Evolutionary conservation across 1,140 invertebrate species (phyloP).

Genomic region (Pectinophora gossypiella): DNA sequence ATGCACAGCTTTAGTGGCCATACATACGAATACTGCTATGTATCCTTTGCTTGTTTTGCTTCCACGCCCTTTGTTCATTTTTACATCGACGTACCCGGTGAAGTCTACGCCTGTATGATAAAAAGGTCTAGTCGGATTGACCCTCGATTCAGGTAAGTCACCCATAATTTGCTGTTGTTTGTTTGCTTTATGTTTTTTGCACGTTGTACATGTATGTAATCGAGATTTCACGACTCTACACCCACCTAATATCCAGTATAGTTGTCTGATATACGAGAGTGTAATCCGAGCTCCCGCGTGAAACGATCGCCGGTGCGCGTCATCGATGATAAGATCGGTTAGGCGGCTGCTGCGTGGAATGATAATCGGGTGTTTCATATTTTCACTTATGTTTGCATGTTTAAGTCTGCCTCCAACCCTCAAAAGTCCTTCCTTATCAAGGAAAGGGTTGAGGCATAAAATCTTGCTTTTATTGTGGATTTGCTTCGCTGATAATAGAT

Average conservation of each 20-base stretch:
- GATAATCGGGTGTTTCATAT: constrained; percentile 18
- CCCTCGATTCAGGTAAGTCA: constrained; percentile 23
- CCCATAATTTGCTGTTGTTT: constrained; percentile 30
- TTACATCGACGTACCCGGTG: constrained; percentile 29
- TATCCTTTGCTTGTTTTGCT: constrained; percentile 36
- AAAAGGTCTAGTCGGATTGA: constrained; percentile 21
- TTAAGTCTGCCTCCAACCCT: constrained; percentile 30
- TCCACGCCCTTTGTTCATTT: constrained; percentile 24
- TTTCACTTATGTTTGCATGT: neutral
- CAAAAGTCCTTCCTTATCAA: constrained; percentile 11
- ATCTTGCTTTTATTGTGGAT: constrained; percentile 7
- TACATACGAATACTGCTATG: constrained; percentile 52
- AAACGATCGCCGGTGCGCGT: constrained; percentile 17
- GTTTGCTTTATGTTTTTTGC: constrained; percentile 10
- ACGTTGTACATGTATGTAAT: constrained; percentile 21
- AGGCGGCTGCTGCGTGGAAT: constrained; percentile 14
- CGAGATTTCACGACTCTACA: constrained; percentile 8
- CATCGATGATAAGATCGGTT: constrained; percentile 18
- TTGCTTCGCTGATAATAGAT: neutral
- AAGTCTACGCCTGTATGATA: constrained; percentile 35
- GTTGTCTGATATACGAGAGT: constrained; percentile 18
- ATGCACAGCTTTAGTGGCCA: constrained; percentile 55
- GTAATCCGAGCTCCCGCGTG: constrained; percentile 31
- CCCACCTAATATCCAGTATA: constrained; percentile 29
- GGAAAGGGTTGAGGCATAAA: constrained; percentile 9